Percentiles rank a stretch among this genome's conserved stretches.
These are phyloP conservation scores for Meloidogyne hapla DNA, from an alignment of 1,140 invertebrate species.

Conservation along the genomic window DNA sequence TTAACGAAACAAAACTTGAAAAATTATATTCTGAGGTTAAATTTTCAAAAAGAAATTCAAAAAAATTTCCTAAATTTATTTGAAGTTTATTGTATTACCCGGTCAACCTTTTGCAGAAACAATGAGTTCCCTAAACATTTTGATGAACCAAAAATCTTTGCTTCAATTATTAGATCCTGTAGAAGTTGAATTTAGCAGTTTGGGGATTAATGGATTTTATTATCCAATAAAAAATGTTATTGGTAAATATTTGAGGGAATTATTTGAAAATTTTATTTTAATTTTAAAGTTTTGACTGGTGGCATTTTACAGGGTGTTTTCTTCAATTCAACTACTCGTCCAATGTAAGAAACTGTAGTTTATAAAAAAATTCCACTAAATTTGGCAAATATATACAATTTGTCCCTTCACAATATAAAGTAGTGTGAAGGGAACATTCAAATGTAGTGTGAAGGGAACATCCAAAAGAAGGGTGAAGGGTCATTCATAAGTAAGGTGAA, in stretches of 20 bases:
- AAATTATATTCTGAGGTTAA: constrained; percentile 26
- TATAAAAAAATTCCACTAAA: background rate
- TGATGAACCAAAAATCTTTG: constrained; percentile 14
- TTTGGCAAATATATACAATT: no score
- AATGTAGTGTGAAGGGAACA: no score
- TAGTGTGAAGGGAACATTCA: no score
- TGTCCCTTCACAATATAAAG: no score
- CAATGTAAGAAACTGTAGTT: constrained; percentile 21
- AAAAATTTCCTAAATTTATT: background rate
- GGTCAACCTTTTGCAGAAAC: constrained; percentile 13
- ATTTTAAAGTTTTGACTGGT: constrained; percentile 23
- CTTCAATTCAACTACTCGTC: constrained; percentile 16
- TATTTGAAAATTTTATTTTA: background rate
- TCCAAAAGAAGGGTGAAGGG: no score
- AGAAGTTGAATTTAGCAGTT: constrained; percentile 38
- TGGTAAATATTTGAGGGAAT: constrained; percentile 3
- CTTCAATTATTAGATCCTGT: constrained; percentile 37
- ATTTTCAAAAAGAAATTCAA: no score
- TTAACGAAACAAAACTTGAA: constrained; percentile 28
- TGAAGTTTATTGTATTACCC: constrained; percentile 3
- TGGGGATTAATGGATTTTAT: constrained; percentile 36
- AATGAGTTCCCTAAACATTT: background rate
- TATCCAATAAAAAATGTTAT: constrained; percentile 35
- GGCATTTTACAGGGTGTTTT: constrained; percentile 30
- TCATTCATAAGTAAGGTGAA: no score